phyloP scores from a whole-genome alignment of 2,888 invertebrate genomes.

The Calephelis perditalis region DNA sequence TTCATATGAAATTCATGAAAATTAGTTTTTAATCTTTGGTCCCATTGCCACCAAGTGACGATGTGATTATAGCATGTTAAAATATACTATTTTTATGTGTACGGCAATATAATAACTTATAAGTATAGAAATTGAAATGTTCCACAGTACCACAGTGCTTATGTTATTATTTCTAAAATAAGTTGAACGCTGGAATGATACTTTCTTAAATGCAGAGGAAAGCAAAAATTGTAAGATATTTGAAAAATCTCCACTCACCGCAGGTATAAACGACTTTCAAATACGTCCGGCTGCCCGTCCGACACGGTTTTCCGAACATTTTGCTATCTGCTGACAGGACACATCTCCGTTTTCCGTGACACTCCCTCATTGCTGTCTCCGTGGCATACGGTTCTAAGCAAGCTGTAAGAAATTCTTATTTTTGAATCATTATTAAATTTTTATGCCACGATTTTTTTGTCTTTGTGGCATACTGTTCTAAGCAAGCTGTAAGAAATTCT shows the following conservation, averaged over 20 bases:
- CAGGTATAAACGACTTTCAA: conserved; percentile 93
- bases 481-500: conserved; percentile 81
- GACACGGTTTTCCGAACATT: conserved; percentile 90
- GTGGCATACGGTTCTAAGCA: conserved; percentile 93
- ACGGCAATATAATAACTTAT: too few relatives aligned
- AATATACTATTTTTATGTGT: too few relatives aligned
- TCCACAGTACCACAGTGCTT: too few relatives aligned
- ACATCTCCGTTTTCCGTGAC: conserved; percentile 90
- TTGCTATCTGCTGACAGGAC: conserved; percentile 87
- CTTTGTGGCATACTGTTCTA: conserved; percentile 85
- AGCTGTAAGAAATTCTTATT: conserved; percentile 68
- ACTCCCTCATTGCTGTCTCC: conserved; percentile 93
- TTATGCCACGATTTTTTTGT: too few relatives aligned
- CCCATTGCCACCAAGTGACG: too few relatives aligned
- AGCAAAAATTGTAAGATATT: neutral
- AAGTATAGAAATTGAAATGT: too few relatives aligned
- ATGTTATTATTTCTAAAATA: too few relatives aligned
- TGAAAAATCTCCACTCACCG: conserved; percentile 78
- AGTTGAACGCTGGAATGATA: neutral
- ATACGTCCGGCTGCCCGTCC: conserved; percentile 87
- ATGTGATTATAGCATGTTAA: too few relatives aligned
- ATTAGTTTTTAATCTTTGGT: too few relatives aligned
- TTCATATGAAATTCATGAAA: too few relatives aligned
- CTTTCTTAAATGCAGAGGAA: neutral
- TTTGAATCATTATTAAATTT: too few relatives aligned